Conservation (phyloP, 2,113 vertebrate genomes). For the Pagrus major region DNA sequence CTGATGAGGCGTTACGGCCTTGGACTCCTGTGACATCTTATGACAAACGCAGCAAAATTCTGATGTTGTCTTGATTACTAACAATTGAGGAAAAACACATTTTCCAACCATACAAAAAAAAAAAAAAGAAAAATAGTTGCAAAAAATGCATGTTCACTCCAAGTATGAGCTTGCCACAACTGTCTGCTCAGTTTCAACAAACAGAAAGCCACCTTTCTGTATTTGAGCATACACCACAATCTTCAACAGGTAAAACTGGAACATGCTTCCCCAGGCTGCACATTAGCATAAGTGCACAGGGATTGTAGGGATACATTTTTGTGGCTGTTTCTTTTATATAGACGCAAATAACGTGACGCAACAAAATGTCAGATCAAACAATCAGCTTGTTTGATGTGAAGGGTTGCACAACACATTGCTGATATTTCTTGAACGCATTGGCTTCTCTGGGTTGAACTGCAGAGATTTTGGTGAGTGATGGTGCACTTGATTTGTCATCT, state of each 20-base stretch:
- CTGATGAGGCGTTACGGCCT: background rate
- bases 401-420: background rate
- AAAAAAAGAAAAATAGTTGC: background rate
- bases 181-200: background rate
- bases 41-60: background rate
- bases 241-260: background rate
- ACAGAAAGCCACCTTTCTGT: background rate
- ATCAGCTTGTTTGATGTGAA: background rate
- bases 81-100: background rate
- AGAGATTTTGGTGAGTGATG: background rate
- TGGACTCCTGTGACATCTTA: background rate
- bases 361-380: background rate
- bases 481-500: background rate
- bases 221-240: background rate
- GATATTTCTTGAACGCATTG: background rate
- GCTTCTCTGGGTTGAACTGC: background rate
- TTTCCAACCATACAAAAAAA: background rate
- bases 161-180: background rate
- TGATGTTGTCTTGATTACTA: background rate
- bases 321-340: background rate
- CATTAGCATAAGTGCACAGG: background rate
- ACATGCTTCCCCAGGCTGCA: background rate
- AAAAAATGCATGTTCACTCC: background rate
- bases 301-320: background rate
- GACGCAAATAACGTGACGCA: background rate